Evolutionary conservation across 2,797 vertebrate genomes (phyloP).

Genomic region (Melanotaenia nigrans): DNA sequence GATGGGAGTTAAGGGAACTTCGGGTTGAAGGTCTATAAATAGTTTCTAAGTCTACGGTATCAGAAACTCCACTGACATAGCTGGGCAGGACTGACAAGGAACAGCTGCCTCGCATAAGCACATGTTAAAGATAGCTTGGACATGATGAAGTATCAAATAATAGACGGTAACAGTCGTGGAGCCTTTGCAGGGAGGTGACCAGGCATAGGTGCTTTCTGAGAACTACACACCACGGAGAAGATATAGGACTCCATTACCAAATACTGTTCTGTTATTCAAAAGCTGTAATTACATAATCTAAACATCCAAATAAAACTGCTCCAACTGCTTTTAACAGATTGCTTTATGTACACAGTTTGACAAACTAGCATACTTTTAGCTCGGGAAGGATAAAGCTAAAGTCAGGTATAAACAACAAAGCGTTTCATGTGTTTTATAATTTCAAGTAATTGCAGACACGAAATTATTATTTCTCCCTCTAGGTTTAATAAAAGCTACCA

Average conservation of each 20-base stretch:
- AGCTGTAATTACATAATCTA: neutral
- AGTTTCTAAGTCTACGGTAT: slow-evolving; percentile 84
- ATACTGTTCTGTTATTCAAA: rapidly evolving
- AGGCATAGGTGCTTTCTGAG: neutral
- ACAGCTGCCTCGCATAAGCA: slow-evolving; percentile 85
- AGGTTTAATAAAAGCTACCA: neutral
- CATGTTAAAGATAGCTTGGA: slow-evolving; percentile 59
- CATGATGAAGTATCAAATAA: slow-evolving; percentile 68
- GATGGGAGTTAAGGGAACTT: slow-evolving; percentile 32
- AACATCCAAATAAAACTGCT: neutral
- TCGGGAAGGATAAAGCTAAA: neutral
- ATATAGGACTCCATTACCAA: neutral
- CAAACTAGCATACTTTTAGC: slow-evolving; percentile 49
- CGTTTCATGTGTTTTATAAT: rapidly evolving
- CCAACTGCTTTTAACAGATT: slow-evolving; percentile 8
- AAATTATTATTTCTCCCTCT: neutral
- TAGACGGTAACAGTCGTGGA: slow-evolving; percentile 39
- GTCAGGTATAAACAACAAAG: neutral
- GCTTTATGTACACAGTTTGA: slow-evolving; percentile 60
- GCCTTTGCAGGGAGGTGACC: slow-evolving; percentile 5
- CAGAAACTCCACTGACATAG: slow-evolving; percentile 76
- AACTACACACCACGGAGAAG: neutral
- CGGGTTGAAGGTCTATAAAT: slow-evolving; percentile 86
- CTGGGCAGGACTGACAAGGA: slow-evolving; percentile 88
- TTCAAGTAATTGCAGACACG: rapidly evolving